Evolutionary conservation across 2,797 vertebrate species (phyloP).

Genomic region (Darevskia nairensis): DNA sequence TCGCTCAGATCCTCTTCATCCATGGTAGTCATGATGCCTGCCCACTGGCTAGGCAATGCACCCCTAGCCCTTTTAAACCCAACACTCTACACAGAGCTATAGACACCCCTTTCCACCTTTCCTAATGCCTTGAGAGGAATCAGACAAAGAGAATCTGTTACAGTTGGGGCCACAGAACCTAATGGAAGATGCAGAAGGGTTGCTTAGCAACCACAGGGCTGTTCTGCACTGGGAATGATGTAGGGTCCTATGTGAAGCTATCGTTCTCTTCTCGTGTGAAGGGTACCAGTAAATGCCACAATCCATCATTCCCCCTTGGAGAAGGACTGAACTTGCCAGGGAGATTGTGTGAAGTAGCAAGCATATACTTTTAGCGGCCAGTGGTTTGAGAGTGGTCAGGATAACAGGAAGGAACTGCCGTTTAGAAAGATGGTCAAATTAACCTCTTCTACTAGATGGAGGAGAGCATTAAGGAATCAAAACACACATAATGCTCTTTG

Average conservation of each 20-base stretch:
- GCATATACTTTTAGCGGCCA: not conserved
- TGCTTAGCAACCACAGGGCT: slow-evolving; percentile 35
- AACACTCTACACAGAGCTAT: not conserved
- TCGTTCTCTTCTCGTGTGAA: not conserved
- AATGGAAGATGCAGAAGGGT: slow-evolving; percentile 27
- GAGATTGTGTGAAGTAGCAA: not conserved
- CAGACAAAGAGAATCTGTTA: not conserved
- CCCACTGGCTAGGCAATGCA: not conserved
- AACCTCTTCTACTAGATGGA: not conserved
- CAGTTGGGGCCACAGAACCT: slow-evolving; percentile 31
- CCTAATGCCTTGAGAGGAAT: not conserved
- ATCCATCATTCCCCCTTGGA: not conserved
- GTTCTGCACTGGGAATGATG: not conserved
- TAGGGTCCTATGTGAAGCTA: not conserved
- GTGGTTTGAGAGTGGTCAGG: not conserved
- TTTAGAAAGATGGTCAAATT: not conserved
- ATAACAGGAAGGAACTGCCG: not conserved
- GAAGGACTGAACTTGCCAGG: not conserved
- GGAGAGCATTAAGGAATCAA: not conserved
- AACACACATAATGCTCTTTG: not conserved
- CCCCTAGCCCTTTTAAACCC: not conserved
- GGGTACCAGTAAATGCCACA: not conserved
- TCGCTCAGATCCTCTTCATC: slow-evolving; percentile 71
- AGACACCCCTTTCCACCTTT: not conserved
- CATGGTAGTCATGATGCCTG: slow-evolving; percentile 64